Evolutionary conservation across 2,113 vertebrate genomes (phyloP).

Genomic region (Neodon shergylaensis): DNA sequence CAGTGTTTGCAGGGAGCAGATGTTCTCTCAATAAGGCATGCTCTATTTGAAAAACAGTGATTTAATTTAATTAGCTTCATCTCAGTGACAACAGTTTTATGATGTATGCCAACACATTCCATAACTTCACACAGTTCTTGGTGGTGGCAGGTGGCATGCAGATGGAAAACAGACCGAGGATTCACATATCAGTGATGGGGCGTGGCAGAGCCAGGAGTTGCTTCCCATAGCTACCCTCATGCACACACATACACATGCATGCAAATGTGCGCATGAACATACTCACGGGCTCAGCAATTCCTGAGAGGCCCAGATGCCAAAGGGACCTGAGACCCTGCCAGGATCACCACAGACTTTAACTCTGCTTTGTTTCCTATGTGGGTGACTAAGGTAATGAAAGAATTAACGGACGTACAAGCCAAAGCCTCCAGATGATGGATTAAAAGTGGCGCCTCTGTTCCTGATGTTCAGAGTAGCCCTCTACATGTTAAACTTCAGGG

Average conservation of each 20-base stretch:
- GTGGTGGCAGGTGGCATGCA: neutral
- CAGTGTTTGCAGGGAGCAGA: constrained; percentile 68
- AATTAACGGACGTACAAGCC: neutral
- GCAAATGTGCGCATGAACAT: neutral
- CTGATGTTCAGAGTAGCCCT: neutral
- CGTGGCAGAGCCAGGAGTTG: neutral
- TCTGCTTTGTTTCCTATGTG: neutral
- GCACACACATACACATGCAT: no score
- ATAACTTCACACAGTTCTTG: constrained; percentile 43
- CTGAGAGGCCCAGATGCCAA: neutral
- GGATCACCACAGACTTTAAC: neutral
- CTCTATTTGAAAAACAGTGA: constrained; percentile 74
- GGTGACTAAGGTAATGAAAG: neutral
- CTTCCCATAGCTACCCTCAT: neutral
- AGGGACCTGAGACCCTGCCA: neutral
- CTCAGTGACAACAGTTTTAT: constrained; percentile 57
- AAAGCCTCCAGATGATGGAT: neutral
- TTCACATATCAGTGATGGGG: constrained; percentile 25
- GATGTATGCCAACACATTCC: constrained; percentile 41
- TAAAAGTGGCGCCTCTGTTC: neutral
- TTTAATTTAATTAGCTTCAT: constrained; percentile 74
- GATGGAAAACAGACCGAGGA: neutral
- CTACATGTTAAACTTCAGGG: neutral
- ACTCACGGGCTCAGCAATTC: neutral
- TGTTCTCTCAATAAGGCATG: constrained; percentile 68